These are phyloP conservation scores for Triplophysa bombifrons DNA, from an alignment of 2,797 vertebrate species.

Conservation along the genomic window DNA sequence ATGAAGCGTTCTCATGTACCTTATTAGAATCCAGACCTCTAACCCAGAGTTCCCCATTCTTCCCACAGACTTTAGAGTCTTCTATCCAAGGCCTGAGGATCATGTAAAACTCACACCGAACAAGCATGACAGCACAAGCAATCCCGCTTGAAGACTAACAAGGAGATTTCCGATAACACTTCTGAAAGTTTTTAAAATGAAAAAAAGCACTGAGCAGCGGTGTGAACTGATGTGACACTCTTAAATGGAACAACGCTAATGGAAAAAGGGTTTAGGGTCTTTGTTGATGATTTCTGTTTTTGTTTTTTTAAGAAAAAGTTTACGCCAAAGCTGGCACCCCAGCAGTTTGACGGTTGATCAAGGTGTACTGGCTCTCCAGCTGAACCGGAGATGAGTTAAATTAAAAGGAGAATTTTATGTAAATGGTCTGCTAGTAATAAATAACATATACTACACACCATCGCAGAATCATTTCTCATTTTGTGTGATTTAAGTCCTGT, in stretches of 20 bases:
- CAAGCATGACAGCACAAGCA: conserved; percentile 71
- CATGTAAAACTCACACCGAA: conserved; percentile 84
- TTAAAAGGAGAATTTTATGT: conserved; percentile 90
- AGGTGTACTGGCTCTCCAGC: conserved; percentile 54
- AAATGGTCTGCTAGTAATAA: conserved; percentile 91
- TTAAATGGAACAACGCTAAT: conserved; percentile 66
- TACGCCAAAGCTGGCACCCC: conserved; percentile 91
- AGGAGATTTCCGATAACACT: conserved; percentile 61
- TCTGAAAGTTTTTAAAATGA: conserved; percentile 60
- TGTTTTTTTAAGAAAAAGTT: conserved; percentile 77
- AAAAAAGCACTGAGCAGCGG: conserved; percentile 70
- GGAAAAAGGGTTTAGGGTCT: conserved; percentile 57
- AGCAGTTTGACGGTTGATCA: conserved; percentile 76
- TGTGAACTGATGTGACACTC: conserved; percentile 80
- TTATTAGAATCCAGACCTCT: neutral
- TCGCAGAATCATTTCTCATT: conserved; percentile 57
- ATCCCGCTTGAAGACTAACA: conserved; percentile 64
- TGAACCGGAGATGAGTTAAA: conserved; percentile 80
- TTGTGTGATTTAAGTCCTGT: conserved; percentile 18
- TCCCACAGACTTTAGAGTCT: conserved; percentile 91
- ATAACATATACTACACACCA: conserved; percentile 82
- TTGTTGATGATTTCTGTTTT: conserved; percentile 58
- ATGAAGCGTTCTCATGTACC: neutral
- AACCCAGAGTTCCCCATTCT: conserved; percentile 44
- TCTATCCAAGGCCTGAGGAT: conserved; percentile 96